Evolutionary conservation across 2,113 vertebrate genomes (phyloP), one percentile per base, ranked within the genome.

Genomic region (Toxotes jaculatrix): DNA sequence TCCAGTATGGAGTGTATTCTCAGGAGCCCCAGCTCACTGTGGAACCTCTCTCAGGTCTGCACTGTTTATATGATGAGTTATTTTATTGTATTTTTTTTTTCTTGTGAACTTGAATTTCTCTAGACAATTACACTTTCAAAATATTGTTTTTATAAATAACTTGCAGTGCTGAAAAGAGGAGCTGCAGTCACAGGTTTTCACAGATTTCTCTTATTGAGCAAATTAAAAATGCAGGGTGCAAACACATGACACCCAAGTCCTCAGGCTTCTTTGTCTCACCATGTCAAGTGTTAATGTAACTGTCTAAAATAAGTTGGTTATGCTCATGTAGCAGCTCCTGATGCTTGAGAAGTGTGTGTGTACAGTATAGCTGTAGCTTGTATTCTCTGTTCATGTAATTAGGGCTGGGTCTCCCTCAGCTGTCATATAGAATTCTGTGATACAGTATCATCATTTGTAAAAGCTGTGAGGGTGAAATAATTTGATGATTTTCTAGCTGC

Each of bases 1-100:
- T 96, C 82, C 97, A 97, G 87, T 99, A 99, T 9, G 97, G 98
- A 17, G 97, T 99, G 16, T 99, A 99, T 80, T 99, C 97, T 68
- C 97, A 99, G 95, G 98, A 99, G 93, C 98, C 98, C 4, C 98
- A 99, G 91, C 96, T 99, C 73, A 97, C 91, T 1, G 97, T 99
- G 90, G 97, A 98, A 86, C 98, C 98, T 0, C 92, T 97, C 87
- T 95, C 96, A 89, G 98, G 98, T 99, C 92, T 84, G 96, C 86
- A 10, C 69, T 1, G 1, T 34, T 6, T 36, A 17, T 32, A 12
- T 40, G 13, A 53, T 21, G 7, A 0, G 3, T 51, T 47, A 76
- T 62, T 60, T 19, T 45, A 7, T 67, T 59, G 11, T 38, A 55
- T 13, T 45, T 61, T 40, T 31, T 10, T 27, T 27, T 27, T 27